A percentile compares a stretch with the other conserved stretches of the same genome.
phyloP scores from a whole-genome alignment of 2,113 vertebrate genomes.

The Dolichotis patagonum region DNA sequence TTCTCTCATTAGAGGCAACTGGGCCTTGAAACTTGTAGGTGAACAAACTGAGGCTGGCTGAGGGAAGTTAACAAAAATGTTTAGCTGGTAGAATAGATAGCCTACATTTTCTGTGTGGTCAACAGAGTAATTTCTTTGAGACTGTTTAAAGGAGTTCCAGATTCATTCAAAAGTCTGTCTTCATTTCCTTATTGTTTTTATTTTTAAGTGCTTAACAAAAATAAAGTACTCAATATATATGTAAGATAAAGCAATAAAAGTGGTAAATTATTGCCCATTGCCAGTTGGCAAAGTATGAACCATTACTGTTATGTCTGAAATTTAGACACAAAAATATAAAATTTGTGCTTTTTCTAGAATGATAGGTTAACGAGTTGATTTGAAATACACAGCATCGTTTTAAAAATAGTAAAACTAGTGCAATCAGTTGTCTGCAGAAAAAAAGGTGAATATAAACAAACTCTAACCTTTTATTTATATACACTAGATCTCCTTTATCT shows the following conservation, averaged over 20 bases:
- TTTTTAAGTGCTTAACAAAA: not conserved
- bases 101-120: not conserved
- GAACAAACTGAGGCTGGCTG: not conserved
- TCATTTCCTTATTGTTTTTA: not conserved
- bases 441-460: not conserved
- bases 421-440: not conserved
- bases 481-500: not conserved
- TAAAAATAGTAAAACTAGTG: not conserved
- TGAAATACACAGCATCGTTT: not conserved
- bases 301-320: not conserved
- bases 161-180: not conserved
- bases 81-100: not conserved
- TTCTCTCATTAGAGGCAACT: slow-evolving; percentile 67
- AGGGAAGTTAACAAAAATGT: not conserved
- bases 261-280: not conserved
- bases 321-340: not conserved
- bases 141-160: not conserved
- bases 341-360: not conserved
- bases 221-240: not conserved
- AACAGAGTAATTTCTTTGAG: slow-evolving; percentile 7
- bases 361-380: not conserved
- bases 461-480: not conserved
- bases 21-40: slow-evolving; percentile 53
- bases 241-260: not conserved
- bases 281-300: not conserved